Base-by-base conservation (phyloP, 1,140 invertebrate species). In the Drosophila nigrodunni region DNA sequence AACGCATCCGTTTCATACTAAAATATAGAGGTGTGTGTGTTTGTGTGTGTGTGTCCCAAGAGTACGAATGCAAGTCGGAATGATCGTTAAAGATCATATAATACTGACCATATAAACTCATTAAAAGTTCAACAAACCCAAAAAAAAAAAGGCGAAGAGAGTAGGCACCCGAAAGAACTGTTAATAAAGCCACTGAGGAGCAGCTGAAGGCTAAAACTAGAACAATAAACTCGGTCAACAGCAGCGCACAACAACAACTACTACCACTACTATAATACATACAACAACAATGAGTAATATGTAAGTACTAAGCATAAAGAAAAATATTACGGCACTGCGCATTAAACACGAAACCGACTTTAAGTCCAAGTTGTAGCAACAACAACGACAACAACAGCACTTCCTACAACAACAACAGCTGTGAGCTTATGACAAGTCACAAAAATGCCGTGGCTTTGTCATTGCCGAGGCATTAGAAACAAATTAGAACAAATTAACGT, bases 251-350 rank as follows among this genome's bases (percentile, higher is more conserved):
- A 39, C 57, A 61, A 59, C 50, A 59, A 10, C 37, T 74, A 46
- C 43, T 52, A 2, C 37, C 74, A 52, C 37, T 58, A 2, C 50
- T 60, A 35, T 30, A 62, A 37, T 37, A 54, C 52, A 34, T 37
- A 11, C 30, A 58, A 9, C 21, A 60, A 43, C 35, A 41, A 41
- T 41, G 61, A 69, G 80, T 74, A 65, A 73, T 78, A 81, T 77
- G 55, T 75, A 72, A 74, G 72, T 70, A 70, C 72, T 74, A 74
- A 70, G 59, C 68, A 77, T 62, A 80, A 85, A 85, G 68, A 78
- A 73, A 85, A 82, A 82, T 80, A 83, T 83, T 83, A 83, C 81
- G 81, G 81, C 81, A 83, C 77, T 85, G 73, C 60, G 81, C 81
- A 85, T 83, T 83, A 83, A 67, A 73, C 55, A 65, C 61, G 68